Conservation (phyloP, 2,113 vertebrate genomes). For the Recurvirostra avosetta region DNA sequence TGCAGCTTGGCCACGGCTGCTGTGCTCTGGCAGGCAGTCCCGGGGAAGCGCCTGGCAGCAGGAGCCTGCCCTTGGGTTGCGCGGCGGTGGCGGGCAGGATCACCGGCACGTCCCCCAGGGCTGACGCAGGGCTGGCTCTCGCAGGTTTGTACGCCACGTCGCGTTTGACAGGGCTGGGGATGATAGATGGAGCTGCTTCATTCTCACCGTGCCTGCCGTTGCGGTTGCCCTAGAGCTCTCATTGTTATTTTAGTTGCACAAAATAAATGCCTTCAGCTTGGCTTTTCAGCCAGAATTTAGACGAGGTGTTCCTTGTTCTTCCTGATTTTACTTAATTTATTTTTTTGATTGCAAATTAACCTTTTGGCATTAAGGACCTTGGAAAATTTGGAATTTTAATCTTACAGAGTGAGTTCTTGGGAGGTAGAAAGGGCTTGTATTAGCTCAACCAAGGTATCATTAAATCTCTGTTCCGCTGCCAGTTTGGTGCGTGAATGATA, state of each 20-base stretch:
- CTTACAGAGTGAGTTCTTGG: neutral
- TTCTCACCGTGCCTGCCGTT: neutral
- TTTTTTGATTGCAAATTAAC: neutral
- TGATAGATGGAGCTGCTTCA: neutral
- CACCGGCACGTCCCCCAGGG: neutral
- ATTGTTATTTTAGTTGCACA: neutral
- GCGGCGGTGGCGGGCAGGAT: accelerated
- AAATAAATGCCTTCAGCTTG: neutral
- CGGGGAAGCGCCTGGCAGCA: neutral
- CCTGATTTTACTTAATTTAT: neutral
- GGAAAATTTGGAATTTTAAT: neutral
- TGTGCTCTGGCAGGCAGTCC: neutral
- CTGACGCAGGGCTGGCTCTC: accelerated
- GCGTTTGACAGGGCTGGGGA: accelerated
- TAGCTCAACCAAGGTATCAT: neutral
- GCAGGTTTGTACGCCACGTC: accelerated
- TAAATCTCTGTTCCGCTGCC: neutral
- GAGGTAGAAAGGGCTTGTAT: neutral
- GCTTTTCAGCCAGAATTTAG: neutral
- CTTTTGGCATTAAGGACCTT: neutral
- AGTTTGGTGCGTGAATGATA: neutral
- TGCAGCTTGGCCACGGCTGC: neutral
- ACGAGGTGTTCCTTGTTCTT: neutral
- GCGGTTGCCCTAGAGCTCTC: neutral
- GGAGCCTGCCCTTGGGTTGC: no score